Base-by-base conservation (phyloP, 2,888 invertebrate genomes). In the Oegoconia quadripuncta region DNA sequence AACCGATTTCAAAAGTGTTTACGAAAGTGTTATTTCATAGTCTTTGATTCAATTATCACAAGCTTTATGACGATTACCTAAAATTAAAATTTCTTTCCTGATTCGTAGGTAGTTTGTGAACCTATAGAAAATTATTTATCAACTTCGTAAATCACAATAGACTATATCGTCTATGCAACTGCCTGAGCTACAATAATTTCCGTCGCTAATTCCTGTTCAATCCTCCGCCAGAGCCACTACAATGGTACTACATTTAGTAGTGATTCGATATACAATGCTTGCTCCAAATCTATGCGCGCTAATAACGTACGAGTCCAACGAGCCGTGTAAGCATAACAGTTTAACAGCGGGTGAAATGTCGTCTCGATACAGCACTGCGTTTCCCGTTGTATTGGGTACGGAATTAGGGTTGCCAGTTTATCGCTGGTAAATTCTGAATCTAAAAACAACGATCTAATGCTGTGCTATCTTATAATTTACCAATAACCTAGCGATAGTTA, bases 241-340 rank as follows among this genome's bases (percentile, higher is more conserved):
- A 42, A 28, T 32, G 7, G 27, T 37, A 34, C 35, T 12, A 31
- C 26, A 35, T 31, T 34, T 26, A 26, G 16, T 14, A 34, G 34
- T 28, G 35, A 44, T 49, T 44, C 39, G 41, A 42, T 45, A 42
- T 69, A 63, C 66, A 70, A 55, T 58, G 65, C 63, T 28, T 44
- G 55, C 45, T 55, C 50, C 48, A 48, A 62, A 65, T 48, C 44
- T 50, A 45, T 34, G 41, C 41, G 44, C 50, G 51, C 48, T 49
- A 52, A 52, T 58, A 56, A 58, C 55, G 54, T 53, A 44, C 46
- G 52, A 50, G 54, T 50, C 53, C 55, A 75, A 64, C 72, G 64
- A 73, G 66, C 72, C 73, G 60, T 78, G 72, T 70, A 73, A 66
- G 59, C 59, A 59, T 65, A 66, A 72, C 71, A 64, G 64, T 69